phyloP scores from a whole-genome alignment of 2,797 vertebrate species.

The Chanos chanos region DNA sequence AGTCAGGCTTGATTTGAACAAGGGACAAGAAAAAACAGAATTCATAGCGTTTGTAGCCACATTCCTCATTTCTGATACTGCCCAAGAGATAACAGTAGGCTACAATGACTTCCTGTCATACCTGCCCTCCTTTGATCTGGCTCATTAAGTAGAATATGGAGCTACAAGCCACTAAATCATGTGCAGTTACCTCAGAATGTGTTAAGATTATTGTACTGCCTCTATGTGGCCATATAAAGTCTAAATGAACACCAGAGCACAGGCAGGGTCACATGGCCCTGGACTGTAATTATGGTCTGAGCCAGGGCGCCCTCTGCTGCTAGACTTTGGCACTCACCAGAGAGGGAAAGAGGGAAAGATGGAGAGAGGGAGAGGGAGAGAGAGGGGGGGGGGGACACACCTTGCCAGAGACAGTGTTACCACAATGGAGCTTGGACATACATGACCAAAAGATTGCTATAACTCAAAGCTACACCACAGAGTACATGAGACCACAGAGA shows the following conservation, averaged over 20 bases:
- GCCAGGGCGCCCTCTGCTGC: too few relatives aligned
- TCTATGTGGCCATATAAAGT: not conserved
- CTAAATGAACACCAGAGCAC: constrained; percentile 10
- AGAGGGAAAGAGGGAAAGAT: not conserved
- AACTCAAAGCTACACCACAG: too few relatives aligned
- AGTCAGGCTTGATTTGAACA: too few relatives aligned
- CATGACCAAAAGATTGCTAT: too few relatives aligned
- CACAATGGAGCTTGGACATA: too few relatives aligned
- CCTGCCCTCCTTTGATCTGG: constrained; percentile 35
- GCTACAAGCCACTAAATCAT: constrained; percentile 28
- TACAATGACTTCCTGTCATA: too few relatives aligned
- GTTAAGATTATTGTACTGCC: constrained; percentile 9
- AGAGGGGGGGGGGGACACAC: not conserved
- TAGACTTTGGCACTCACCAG: too few relatives aligned
- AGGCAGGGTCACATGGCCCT: constrained; percentile 2
- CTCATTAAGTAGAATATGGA: constrained; percentile 12
- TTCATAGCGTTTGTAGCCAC: too few relatives aligned
- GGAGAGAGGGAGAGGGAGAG: not conserved
- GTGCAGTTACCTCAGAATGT: not conserved
- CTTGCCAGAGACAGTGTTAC: not conserved
- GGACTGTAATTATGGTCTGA: not conserved
- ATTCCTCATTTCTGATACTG: too few relatives aligned
- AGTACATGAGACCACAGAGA: too few relatives aligned
- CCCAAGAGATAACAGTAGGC: too few relatives aligned
- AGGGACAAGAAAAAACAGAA: too few relatives aligned